Base-by-base conservation (phyloP, 2,113 vertebrate genomes). In the Butorides virescens region DNA sequence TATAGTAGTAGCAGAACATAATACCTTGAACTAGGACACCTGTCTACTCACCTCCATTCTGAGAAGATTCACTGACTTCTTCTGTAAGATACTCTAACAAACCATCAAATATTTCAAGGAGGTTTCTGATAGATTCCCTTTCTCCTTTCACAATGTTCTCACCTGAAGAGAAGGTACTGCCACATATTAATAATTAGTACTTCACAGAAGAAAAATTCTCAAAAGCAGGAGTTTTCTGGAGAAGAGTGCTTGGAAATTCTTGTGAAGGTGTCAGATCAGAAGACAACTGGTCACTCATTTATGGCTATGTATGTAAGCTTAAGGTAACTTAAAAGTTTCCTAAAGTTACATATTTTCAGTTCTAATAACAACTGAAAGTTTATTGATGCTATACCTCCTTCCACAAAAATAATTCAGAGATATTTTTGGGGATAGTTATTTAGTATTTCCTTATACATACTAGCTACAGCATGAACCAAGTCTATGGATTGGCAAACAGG, bases 101-200 rank as follows among this genome's bases (percentile, higher is more conserved):
- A 9, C 99, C 99, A 96, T 99, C 99, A 92, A 99, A 99, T 96
- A 99, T 99, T 98, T 99, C 99, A 5, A 99, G 95, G 47, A 99
- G 98, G 96, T 99, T 99, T 96, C 95, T 98, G 95, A 99, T 98
- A 21, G 99, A 99, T 79, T 99, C 99, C 78, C 86, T 97, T 90
- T 99, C 98, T 73, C 99, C 99, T 96, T 97, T 98, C 91, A 99
- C 98, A 79, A 99, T 98, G 97, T 99, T 99, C 97, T 99, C 99
- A 92, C 99, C 99, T 99, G 90, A 71, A 97, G 47, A 97, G 29
- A 98, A 80, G 18, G 21, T 65, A 92, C 29, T 50, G 29, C 16
- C 37, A 86, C 44, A 27, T 46, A 26, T 91, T 91, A 96, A 26
- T 90, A 70, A 81, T 15, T 22, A 68, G 13, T n/a, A n/a, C 34